phyloP scores from a whole-genome alignment of 1,140 invertebrate species.

The Antheraea mylitta region DNA sequence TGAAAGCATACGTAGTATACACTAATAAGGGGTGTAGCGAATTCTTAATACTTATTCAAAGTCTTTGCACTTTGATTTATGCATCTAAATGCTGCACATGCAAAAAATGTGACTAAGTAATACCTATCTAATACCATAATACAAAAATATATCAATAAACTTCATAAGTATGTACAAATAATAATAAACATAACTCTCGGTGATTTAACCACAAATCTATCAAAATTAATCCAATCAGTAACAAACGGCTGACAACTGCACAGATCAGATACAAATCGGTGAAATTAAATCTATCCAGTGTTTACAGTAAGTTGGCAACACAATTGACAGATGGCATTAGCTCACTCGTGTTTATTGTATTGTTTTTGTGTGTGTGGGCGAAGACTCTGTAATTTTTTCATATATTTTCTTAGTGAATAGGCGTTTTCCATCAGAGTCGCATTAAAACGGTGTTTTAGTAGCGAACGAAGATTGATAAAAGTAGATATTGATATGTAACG shows the following conservation, averaged over 20 bases:
- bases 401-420: neutral
- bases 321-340: constrained; percentile 30
- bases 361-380: constrained; percentile 13
- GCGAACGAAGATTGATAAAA: neutral
- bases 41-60: too few species aligned
- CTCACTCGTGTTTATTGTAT: constrained; percentile 22
- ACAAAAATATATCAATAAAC: too few species aligned
- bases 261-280: constrained; percentile 20
- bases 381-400: neutral
- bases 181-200: too few species aligned
- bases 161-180: too few species aligned
- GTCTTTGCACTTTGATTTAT: too few species aligned
- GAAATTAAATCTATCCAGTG: constrained; percentile 22
- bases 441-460: neutral
- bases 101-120: too few species aligned
- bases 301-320: constrained; percentile 22
- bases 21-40: too few species aligned
- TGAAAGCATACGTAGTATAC: too few species aligned
- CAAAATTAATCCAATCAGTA: constrained; percentile 5
- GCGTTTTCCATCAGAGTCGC: neutral
- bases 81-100: too few species aligned
- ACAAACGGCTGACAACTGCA: constrained; percentile 24
- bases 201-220: neutral
- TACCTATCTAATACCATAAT: too few species aligned
- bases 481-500: neutral